Evolutionary conservation across 2,113 vertebrate species (phyloP).

Genomic region (Sander vitreus): DNA sequence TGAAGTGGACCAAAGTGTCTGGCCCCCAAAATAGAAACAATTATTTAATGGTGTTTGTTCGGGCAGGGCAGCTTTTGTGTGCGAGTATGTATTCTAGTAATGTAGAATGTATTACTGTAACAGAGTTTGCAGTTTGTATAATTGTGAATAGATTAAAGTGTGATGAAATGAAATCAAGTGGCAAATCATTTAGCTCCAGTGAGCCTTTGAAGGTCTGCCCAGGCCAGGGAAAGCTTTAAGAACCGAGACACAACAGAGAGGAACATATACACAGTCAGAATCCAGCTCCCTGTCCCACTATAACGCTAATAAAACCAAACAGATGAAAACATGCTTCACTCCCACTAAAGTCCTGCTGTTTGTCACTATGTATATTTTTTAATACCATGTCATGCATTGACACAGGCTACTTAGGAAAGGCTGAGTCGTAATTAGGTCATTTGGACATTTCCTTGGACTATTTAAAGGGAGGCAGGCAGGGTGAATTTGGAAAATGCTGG

Average conservation of each 20-base stretch:
- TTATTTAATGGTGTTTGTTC: slow-evolving; percentile 65
- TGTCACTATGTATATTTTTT: slow-evolving; percentile 71
- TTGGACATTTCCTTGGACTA: slow-evolving; percentile 83
- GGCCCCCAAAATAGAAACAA: slow-evolving; percentile 54
- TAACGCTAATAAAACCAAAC: slow-evolving; percentile 53
- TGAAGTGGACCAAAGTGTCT: slow-evolving; percentile 58
- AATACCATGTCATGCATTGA: slow-evolving; percentile 75
- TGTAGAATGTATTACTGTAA: slow-evolving; percentile 39
- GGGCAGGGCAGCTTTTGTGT: slow-evolving; percentile 30
- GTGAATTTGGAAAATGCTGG: slow-evolving; percentile 82
- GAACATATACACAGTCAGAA: slow-evolving; percentile 61
- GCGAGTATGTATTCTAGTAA: slow-evolving; percentile 13
- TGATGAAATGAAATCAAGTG: slow-evolving; percentile 64
- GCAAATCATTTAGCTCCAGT: slow-evolving; percentile 53
- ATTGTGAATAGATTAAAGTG: slow-evolving; percentile 55
- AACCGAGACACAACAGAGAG: slow-evolving; percentile 58
- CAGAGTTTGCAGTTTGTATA: slow-evolving; percentile 41
- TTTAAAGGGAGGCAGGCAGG: slow-evolving; percentile 79
- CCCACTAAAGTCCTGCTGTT: slow-evolving; percentile 59
- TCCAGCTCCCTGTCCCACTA: slow-evolving; percentile 51
- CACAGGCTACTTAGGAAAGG: slow-evolving; percentile 78
- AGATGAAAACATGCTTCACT: slow-evolving; percentile 52
- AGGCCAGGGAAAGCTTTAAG: slow-evolving; percentile 44
- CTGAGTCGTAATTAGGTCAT: slow-evolving; percentile 85
- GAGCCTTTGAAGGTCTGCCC: slow-evolving; percentile 58